These are phyloP conservation scores for Cyanoliseus patagonus DNA, from an alignment of 2,113 vertebrate genomes.

Conservation along the genomic window DNA sequence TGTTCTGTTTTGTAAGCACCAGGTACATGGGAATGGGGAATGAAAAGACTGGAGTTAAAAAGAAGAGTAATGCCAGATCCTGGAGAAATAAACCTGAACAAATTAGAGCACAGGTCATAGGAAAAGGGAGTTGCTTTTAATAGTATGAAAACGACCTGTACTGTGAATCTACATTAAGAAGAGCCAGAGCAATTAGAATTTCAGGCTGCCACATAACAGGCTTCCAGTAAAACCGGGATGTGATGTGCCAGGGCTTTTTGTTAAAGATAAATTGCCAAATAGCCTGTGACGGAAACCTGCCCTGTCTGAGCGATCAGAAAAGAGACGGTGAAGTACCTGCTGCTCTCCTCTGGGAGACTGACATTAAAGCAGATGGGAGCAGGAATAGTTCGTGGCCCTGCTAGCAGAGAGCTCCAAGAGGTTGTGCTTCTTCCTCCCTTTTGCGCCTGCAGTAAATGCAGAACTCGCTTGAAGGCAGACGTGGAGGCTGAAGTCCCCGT, in stretches of 20 bases:
- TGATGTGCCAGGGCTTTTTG: not conserved
- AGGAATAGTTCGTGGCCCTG: not conserved
- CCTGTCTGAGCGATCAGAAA: not conserved
- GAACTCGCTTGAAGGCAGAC: not conserved
- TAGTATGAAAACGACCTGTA: not conserved
- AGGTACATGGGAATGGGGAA: not conserved
- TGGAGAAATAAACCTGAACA: not conserved
- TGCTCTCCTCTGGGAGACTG: not conserved
- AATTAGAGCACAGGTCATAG: not conserved
- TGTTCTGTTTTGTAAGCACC: not conserved
- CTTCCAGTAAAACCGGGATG: not conserved
- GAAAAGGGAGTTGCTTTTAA: not conserved
- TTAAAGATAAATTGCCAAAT: not conserved
- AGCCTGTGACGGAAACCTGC: not conserved
- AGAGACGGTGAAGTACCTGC: not conserved
- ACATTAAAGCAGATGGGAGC: not conserved
- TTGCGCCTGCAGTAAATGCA: not conserved
- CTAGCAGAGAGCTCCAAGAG: not conserved
- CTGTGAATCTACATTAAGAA: not conserved
- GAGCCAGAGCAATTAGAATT: slow-evolving; percentile 3
- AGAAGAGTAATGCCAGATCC: not conserved
- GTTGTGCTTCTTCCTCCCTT: not conserved
- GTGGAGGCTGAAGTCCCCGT: not conserved
- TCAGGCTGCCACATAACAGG: not conserved
- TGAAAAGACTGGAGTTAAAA: not conserved